phyloP scores from a whole-genome alignment of 2,888 invertebrate species.

The Hirtodrosophila histrioides region DNA sequence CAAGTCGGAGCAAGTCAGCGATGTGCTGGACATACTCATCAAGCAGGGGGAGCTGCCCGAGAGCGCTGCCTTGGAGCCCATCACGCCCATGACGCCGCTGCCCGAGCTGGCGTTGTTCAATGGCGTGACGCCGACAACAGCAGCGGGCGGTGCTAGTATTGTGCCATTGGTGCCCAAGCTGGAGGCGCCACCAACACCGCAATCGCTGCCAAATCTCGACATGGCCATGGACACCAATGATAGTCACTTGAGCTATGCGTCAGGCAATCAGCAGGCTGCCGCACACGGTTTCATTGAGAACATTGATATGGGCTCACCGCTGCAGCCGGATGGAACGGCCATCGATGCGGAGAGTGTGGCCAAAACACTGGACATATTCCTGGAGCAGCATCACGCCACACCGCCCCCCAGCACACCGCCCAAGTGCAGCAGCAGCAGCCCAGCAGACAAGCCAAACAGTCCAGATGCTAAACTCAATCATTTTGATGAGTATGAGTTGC shows the following conservation, averaged over 20 bases:
- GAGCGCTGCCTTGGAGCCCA: conserved; percentile 86
- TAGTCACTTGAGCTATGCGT: conserved; percentile 41
- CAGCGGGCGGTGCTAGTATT: conserved; percentile 59
- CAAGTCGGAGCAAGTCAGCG: conserved; percentile 85
- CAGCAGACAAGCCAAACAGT: conserved; percentile 62
- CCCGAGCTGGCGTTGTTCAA: conserved; percentile 61
- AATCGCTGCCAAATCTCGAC: conserved; percentile 40
- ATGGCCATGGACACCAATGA: conserved; percentile 74
- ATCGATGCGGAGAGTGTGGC: conserved; percentile 82
- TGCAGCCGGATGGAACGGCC: conserved; percentile 76
- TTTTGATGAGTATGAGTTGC: conserved; percentile 83
- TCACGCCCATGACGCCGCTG: conserved; percentile 85
- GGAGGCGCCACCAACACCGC: conserved; percentile 67
- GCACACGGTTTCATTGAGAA: conserved; percentile 75
- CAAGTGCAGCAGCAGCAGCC: conserved; percentile 50
- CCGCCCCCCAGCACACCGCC: conserved; percentile 64
- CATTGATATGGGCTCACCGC: conserved; percentile 82
- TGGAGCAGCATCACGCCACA: conserved; percentile 80
- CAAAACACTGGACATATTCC: conserved; percentile 83
- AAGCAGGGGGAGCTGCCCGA: conserved; percentile 96
- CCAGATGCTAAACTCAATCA: conserved; percentile 81
- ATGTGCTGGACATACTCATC: conserved; percentile 96
- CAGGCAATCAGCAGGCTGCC: conserved; percentile 25
- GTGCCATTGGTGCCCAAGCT: conserved; percentile 70
- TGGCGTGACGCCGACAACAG: conserved; percentile 52